phyloP scores from a whole-genome alignment of 2,797 vertebrate species.

The Gallirallus australis region DNA sequence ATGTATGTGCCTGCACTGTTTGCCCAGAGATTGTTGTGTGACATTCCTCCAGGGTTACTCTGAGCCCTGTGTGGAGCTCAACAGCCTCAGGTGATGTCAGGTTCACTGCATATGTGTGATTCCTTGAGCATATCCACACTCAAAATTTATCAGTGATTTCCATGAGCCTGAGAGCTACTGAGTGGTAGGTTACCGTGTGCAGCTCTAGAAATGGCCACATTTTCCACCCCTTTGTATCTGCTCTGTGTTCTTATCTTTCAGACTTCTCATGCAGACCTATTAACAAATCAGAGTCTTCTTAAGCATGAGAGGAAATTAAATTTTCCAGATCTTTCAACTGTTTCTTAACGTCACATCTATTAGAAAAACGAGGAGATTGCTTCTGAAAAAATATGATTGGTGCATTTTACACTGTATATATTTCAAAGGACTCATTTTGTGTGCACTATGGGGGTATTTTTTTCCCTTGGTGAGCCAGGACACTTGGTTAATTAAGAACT shows the following conservation, averaged over 20 bases:
- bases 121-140: neutral
- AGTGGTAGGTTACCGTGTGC: neutral
- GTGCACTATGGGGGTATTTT: accelerated
- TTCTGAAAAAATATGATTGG: neutral
- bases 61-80: neutral
- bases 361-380: neutral
- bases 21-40: neutral
- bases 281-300: neutral
- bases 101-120: neutral
- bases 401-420: neutral
- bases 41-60: accelerated
- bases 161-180: neutral
- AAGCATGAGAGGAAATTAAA: neutral
- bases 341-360: neutral
- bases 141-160: neutral
- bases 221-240: neutral
- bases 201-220: neutral
- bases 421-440: neutral
- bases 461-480: neutral
- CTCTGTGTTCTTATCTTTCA: neutral
- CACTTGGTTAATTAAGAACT: slow-evolving; percentile 14
- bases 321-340: neutral
- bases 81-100: accelerated
- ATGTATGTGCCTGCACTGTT: neutral
- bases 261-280: neutral